Conservation (phyloP, 2,113 vertebrate genomes). For the Hyla sarda region DNA sequence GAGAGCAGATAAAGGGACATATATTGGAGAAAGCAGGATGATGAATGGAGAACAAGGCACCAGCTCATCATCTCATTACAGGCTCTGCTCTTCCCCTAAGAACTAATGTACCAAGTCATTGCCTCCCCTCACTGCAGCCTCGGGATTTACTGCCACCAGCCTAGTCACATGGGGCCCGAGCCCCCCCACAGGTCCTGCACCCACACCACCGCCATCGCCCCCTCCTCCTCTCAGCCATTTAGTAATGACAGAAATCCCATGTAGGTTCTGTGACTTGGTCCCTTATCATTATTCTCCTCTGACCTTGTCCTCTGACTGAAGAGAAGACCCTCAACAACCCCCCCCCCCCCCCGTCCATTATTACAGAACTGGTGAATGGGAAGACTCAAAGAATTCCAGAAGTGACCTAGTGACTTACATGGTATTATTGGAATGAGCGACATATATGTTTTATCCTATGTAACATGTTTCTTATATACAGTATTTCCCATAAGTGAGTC, state of each 20-base stretch:
- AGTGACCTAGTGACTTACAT: too few species aligned
- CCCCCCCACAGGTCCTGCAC: neutral
- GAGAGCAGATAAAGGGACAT: constrained; percentile 93
- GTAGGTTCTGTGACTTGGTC: neutral
- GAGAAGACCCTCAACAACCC: neutral
- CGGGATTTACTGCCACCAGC: neutral
- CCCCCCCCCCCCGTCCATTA: too few species aligned
- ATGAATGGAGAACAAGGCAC: constrained; percentile 96
- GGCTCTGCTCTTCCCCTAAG: constrained; percentile 69
- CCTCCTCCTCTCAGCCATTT: neutral
- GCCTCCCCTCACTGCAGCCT: constrained; percentile 65
- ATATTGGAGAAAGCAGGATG: constrained; percentile 98
- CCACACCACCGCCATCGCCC: neutral
- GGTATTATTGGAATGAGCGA: too few species aligned
- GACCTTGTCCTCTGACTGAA: neutral
- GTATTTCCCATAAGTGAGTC: too few species aligned
- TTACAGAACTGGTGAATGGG: neutral
- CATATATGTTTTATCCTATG: too few species aligned
- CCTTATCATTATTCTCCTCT: neutral
- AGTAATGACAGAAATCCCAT: neutral
- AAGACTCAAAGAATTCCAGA: neutral
- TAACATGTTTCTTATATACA: too few species aligned
- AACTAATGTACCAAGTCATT: constrained; percentile 97
- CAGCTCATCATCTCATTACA: constrained; percentile 98
- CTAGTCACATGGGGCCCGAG: too few species aligned